phyloP scores from a whole-genome alignment of 2,113 vertebrate genomes.

The Girardinichthys multiradiatus region DNA sequence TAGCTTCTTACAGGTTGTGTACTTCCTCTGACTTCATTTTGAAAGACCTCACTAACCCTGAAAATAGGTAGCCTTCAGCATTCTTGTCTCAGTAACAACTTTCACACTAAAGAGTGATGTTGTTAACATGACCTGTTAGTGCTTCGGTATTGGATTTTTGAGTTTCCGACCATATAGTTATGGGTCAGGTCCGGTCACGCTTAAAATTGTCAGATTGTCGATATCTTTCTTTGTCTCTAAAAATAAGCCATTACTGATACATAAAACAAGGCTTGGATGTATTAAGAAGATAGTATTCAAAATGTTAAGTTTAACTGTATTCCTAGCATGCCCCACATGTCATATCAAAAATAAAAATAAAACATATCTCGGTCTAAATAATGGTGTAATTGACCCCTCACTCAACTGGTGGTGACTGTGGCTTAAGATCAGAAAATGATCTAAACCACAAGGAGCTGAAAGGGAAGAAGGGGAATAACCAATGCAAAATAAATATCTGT shows the following conservation, averaged over 20 bases:
- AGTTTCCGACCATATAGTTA: too few species aligned
- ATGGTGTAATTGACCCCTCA: background rate
- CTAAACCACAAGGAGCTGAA: background rate
- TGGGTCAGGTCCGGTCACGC: too few species aligned
- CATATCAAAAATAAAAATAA: background rate
- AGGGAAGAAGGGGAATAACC: conserved; percentile 4
- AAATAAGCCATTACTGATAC: background rate
- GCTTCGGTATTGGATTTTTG: too few species aligned
- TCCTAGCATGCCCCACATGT: background rate
- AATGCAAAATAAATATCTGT: conserved; percentile 10
- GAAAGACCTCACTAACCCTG: too few species aligned
- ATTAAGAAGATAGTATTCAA: background rate
- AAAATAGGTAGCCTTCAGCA: too few species aligned
- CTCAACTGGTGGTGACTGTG: conserved; percentile 1
- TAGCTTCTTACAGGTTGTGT: too few species aligned
- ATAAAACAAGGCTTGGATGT: background rate
- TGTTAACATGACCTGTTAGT: too few species aligned
- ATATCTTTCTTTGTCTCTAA: too few species aligned
- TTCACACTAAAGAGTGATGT: too few species aligned
- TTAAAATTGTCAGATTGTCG: too few species aligned
- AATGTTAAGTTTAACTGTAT: background rate
- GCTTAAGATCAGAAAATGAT: background rate
- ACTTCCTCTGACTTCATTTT: too few species aligned
- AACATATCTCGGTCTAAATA: background rate
- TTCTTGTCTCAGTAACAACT: too few species aligned